Evolutionary conservation across 2,113 vertebrate species (phyloP), one percentile per base, ranked within the genome.

Genomic region (Ahaetulla prasina): DNA sequence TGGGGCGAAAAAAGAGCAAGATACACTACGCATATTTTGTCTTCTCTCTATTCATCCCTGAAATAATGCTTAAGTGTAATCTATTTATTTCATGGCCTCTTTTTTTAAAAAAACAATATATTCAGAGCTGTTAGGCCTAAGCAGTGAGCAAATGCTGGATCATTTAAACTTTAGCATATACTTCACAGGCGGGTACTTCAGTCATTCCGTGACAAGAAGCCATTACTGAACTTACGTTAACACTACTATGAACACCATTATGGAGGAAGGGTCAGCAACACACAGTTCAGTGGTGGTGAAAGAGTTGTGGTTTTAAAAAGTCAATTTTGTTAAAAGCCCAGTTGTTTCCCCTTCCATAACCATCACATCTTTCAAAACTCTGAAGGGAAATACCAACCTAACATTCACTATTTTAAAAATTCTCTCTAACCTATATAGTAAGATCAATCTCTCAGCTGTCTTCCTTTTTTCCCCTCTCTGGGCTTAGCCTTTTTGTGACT

Each of bases 321-420:
- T 96, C 95, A 91, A 94, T 96, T 97, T 97, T 96, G 93, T 96
- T 98, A 97, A 98, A 98, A 97, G 96, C 94, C 92, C 92, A 95
- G 60, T 96, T 94, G 97, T 97, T 97, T 96, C 93, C 96, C 89
- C 23, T 95, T 96, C 87, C 68, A 85, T 90, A 60, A 94, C 23
- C 89, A 94, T 95, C 95, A 94, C 97, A 92, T 89, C 94, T 95
- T 96, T 97, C 93, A 94, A 97, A 98, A 94, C 91, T n/a, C 60
- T 93, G 93, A 94, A 94, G 89, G 10, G 90, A 47, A 53, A 93
- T 80, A 91, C 89, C 92, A 89, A 94, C 85, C 68, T 85, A 74
- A 93, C 91, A 93, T 94, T 95, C 96, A 80, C 92, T 95, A 63
- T 92, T 94, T 92, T 50, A 95, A 95, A 93, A 30, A 9, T 84